Evolutionary conservation across 2,113 vertebrate species (phyloP), one percentile per base, ranked within the genome.

Genomic region (Rhegmatorhina hoffmannsi): DNA sequence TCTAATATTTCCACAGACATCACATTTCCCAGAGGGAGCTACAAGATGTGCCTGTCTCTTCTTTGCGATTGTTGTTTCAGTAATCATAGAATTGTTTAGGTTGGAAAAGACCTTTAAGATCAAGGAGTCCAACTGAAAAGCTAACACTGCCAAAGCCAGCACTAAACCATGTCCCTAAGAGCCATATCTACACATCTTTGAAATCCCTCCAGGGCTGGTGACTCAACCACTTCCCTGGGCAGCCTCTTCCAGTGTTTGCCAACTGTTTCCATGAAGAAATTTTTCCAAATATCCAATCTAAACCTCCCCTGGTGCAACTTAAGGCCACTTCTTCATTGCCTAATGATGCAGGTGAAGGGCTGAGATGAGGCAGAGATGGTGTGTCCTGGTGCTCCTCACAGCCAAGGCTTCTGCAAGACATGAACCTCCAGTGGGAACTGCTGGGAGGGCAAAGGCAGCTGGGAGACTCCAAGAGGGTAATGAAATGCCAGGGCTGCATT

Each of bases 171-270:
- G 69, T 50, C 56, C 80, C 56, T 9, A 14, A 90, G 43, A 13
- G 15, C 64, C 72, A 63, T 73, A 63, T 84, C 72, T 19, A 56
- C 88, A 70, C 79, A 77, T 63, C 72, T 76, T 50, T 33, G 33
- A 63, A 63, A 77, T 11, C 26, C 34, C 64, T 84, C 44, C 21
- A 33, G 49, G 43, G 10, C 4, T 33, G 34, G 56, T 90, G 88
- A 90, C 72, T 90, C 88, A 77, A 63, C 49, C 76, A 50, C 80
- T 84, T 77, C 56, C 72, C 76, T 2, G 43, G 56, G 80, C 80
- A 77, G 64, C 72, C 50, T 63, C 31, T 36, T 77, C 64, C 72
- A 90, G 43, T 4, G 31, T 56, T 56, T 84, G 87, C 77, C 79
- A 84, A 33, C 64, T 77, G 72, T 36, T 84, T 43, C 72, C 4